Conservation (phyloP, 2,888 invertebrate genomes). For the Leptopilina syphax region DNA sequence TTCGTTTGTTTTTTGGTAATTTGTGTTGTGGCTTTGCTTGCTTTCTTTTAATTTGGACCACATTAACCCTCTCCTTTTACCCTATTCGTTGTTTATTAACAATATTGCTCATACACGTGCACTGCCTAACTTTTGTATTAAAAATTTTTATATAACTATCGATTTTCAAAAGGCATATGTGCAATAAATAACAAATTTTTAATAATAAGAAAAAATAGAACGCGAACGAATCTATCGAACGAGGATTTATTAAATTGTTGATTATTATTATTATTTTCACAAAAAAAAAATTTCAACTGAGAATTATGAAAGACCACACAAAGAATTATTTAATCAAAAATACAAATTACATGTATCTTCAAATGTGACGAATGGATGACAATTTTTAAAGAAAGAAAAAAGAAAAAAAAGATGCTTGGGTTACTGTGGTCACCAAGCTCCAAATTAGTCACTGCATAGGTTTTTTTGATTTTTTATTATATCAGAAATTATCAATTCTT, state of each 20-base stretch:
- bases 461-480: conserved; percentile 59
- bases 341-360: conserved; percentile 60
- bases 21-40: conserved; percentile 72
- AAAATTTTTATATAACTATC: background rate
- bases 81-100: conserved; percentile 70
- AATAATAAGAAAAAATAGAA: background rate
- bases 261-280: background rate
- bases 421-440: conserved; percentile 77
- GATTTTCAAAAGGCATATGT: conserved; percentile 50
- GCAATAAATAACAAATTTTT: conserved; percentile 49
- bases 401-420: conserved; percentile 70
- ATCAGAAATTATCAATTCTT: conserved; percentile 46
- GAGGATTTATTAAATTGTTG: conserved; percentile 39
- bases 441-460: conserved; percentile 70
- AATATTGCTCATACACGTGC: conserved; percentile 69
- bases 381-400: conserved; percentile 19
- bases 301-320: conserved; percentile 47
- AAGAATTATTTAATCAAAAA: conserved; percentile 60
- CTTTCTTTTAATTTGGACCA: conserved; percentile 73
- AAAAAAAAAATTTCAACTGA: background rate
- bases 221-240: conserved; percentile 19
- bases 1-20: conserved; percentile 29
- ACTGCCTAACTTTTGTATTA: conserved; percentile 58
- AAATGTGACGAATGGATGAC: conserved; percentile 61
- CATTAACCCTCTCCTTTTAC: conserved; percentile 75